A percentile compares a stretch with the other conserved stretches of the same genome.
Conservation (phyloP, 2,797 vertebrate genomes). For the Enteromius argenteus region DNA sequence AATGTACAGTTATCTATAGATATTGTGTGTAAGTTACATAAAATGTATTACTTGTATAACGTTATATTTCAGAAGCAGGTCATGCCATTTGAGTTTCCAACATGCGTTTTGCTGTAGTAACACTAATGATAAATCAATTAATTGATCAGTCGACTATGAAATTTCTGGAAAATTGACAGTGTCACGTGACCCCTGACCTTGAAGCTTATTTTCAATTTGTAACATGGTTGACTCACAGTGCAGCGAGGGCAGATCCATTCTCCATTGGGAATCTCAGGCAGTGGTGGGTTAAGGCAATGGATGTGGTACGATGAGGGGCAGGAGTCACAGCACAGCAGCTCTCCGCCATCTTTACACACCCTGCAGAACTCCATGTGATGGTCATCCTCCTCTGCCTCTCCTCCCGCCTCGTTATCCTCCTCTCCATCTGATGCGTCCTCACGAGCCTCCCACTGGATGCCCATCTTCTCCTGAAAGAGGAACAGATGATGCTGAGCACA, state of each 20-base stretch:
- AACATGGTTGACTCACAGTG: slow-evolving; percentile 81
- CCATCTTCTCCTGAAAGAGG: slow-evolving; percentile 90
- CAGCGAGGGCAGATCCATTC: slow-evolving; percentile 99
- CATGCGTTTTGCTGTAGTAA: neutral
- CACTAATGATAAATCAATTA: neutral
- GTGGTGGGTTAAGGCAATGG: slow-evolving; percentile 95
- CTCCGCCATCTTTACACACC: slow-evolving; percentile 96
- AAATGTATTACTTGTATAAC: neutral
- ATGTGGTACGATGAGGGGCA: slow-evolving; percentile 98
- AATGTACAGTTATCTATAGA: neutral
- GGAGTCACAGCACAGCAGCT: slow-evolving; percentile 95
- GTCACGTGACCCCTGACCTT: neutral
- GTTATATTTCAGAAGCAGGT: neutral
- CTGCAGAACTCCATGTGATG: slow-evolving; percentile 99
- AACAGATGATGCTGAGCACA: neutral
- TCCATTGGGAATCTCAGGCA: slow-evolving; percentile 96
- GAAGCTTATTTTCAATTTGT: neutral
- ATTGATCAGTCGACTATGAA: neutral
- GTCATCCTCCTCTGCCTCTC: slow-evolving; percentile 90
- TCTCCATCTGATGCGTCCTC: slow-evolving; percentile 92
- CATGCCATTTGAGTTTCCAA: neutral
- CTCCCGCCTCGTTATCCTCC: slow-evolving; percentile 81
- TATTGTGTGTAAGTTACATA: neutral
- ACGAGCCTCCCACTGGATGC: slow-evolving; percentile 97
- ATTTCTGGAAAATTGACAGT: neutral